Percentiles rank a stretch among this genome's conserved stretches.
These are phyloP conservation scores for Cheilinus undulatus DNA, from an alignment of 2,113 vertebrate genomes.

Conservation along the genomic window DNA sequence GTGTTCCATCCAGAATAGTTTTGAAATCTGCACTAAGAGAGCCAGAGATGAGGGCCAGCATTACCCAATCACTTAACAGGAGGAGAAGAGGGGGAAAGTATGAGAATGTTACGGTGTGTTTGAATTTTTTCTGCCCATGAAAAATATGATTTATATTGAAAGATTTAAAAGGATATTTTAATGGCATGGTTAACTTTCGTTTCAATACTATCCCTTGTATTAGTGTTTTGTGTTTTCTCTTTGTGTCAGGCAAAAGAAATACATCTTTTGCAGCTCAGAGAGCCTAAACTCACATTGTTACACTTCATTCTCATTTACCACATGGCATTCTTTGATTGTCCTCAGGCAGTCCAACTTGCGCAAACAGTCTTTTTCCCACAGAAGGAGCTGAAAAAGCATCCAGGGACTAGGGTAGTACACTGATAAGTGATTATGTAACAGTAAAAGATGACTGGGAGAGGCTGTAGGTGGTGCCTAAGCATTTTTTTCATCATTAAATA, in stretches of 20 bases:
- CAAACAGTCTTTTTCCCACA: slow-evolving; percentile 30
- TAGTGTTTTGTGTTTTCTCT: neutral
- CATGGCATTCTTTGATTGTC: neutral
- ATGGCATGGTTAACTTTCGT: no score
- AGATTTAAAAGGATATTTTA: no score
- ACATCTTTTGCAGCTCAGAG: neutral
- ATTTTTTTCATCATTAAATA: slow-evolving; percentile 36
- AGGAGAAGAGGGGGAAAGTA: slow-evolving; percentile 5
- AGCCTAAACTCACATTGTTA: slow-evolving; percentile 12
- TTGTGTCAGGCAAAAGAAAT: slow-evolving; percentile 30
- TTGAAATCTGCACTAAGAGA: slow-evolving; percentile 55
- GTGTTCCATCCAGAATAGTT: slow-evolving; percentile 65
- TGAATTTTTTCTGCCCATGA: slow-evolving; percentile 4
- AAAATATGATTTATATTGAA: no score
- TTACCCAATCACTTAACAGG: slow-evolving; percentile 58
- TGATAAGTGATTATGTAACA: slow-evolving; percentile 73
- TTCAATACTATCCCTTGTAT: neutral
- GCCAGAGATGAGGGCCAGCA: slow-evolving; percentile 45
- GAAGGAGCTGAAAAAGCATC: slow-evolving; percentile 36
- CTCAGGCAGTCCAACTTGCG: slow-evolving; percentile 13
- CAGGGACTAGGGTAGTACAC: slow-evolving; percentile 45
- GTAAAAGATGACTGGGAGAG: slow-evolving; percentile 52
- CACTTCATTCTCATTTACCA: neutral
- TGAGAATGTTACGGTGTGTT: neutral
- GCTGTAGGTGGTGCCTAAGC: slow-evolving; percentile 44